phyloP scores from a whole-genome alignment of 2,888 invertebrate genomes.

The Ophraella communa region DNA sequence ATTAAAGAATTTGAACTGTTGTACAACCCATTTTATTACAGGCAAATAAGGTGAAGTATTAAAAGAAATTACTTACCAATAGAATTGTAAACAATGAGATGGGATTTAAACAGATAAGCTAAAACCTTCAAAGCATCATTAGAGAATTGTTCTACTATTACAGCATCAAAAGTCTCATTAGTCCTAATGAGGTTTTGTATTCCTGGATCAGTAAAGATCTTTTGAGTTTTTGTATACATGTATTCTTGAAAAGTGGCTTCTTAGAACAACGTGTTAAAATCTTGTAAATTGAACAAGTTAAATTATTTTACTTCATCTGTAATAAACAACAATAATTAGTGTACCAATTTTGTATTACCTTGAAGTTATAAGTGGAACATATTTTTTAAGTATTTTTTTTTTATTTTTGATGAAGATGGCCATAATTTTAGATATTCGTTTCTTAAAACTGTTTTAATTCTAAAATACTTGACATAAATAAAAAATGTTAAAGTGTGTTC shows the following conservation, averaged over 20 bases:
- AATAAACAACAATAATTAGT: conserved; percentile 5
- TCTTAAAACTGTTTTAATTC: no score
- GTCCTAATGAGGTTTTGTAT: conserved; percentile 50
- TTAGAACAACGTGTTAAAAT: conserved; percentile 10
- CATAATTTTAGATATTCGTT: no score
- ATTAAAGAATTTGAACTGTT: no score
- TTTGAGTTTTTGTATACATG: conserved; percentile 35
- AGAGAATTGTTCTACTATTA: conserved; percentile 61
- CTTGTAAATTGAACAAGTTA: conserved; percentile 5
- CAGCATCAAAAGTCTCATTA: conserved; percentile 55
- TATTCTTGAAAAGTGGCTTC: conserved; percentile 26
- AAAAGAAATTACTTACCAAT: conserved; percentile 48
- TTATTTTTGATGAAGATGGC: no score
- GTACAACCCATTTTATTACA: no score
- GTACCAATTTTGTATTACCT: no score
- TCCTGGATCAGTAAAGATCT: conserved; percentile 41
- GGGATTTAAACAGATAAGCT: conserved; percentile 53
- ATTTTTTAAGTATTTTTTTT: no score
- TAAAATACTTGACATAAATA: no score
- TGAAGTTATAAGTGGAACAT: no score
- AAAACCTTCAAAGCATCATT: conserved; percentile 61
- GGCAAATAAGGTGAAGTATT: no score
- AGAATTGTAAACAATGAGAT: conserved; percentile 57
- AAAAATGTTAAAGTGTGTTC: no score
- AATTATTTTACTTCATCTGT: conserved; percentile 13